A percentile compares a stretch with the other conserved stretches of the same genome.
These are phyloP conservation scores for Drosophila leonis DNA, from an alignment of 2,888 invertebrate genomes.

Conservation along the genomic window DNA sequence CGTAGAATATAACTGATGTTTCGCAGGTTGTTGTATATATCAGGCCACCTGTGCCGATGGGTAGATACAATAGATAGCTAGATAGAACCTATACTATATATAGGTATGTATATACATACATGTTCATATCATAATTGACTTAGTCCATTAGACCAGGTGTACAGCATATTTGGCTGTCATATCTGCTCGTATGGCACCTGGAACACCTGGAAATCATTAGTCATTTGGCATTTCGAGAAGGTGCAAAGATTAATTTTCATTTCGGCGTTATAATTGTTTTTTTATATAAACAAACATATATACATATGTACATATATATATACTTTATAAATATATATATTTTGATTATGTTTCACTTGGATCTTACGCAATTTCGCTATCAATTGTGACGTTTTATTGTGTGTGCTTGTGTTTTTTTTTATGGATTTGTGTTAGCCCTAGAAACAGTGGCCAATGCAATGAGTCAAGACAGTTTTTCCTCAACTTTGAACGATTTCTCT, in stretches of 20 bases:
- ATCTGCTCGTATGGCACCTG: constrained; percentile 11
- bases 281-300: not conserved
- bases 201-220: constrained; percentile 59
- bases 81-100: constrained; percentile 8
- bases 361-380: constrained; percentile 32
- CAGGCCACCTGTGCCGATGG: constrained; percentile 45
- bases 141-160: constrained; percentile 54
- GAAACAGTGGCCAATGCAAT: constrained; percentile 25
- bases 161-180: constrained; percentile 44
- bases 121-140: constrained; percentile 39
- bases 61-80: constrained; percentile 29
- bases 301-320: not conserved
- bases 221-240: constrained; percentile 43
- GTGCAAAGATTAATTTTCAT: constrained; percentile 50
- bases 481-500: constrained; percentile 12
- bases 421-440: constrained; percentile 6
- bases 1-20: constrained; percentile 10
- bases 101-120: not conserved
- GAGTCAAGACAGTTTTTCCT: constrained; percentile 4
- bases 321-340: not conserved
- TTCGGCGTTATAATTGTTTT: constrained; percentile 22
- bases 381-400: constrained; percentile 31
- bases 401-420: not conserved
- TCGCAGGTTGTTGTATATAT: constrained; percentile 11
- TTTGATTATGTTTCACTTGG: constrained; percentile 5